Conservation (phyloP, 2,888 invertebrate genomes). For the Adineta ricciae region DNA sequence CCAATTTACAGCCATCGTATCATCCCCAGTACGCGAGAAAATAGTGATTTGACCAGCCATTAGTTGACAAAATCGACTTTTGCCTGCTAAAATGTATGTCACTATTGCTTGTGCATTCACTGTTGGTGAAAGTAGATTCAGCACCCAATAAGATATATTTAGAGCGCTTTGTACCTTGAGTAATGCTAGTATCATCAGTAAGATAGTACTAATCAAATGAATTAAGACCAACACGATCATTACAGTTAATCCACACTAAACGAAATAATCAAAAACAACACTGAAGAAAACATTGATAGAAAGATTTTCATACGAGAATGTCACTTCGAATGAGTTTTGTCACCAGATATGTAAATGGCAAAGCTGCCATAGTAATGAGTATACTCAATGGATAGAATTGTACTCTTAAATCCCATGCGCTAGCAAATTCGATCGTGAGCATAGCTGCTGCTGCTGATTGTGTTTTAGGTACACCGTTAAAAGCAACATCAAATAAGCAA, state of each 20-base stretch:
- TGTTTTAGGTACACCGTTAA: not conserved
- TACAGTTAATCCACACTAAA: not conserved
- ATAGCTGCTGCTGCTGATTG: not conserved
- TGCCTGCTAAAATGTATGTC: not conserved
- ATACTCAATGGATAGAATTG: slow-evolving; percentile 8
- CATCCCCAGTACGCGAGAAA: not conserved
- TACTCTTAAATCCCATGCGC: not conserved
- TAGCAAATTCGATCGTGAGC: not conserved
- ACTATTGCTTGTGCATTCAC: not conserved
- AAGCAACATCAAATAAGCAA: not conserved
- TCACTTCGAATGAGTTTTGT: not conserved
- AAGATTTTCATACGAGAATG: not conserved
- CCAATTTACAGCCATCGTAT: not conserved
- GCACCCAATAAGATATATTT: not conserved
- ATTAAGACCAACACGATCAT: not conserved
- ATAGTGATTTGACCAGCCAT: too few species aligned
- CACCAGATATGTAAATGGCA: not conserved
- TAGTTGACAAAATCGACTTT: not conserved
- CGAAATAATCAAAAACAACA: too few species aligned
- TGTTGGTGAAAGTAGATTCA: not conserved
- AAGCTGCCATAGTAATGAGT: not conserved
- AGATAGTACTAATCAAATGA: not conserved
- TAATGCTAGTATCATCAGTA: not conserved
- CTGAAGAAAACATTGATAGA: too few species aligned
- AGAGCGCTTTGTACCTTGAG: not conserved